Evolutionary conservation across 1,140 invertebrate genomes (phyloP).

Genomic region (Batillaria attramentaria): DNA sequence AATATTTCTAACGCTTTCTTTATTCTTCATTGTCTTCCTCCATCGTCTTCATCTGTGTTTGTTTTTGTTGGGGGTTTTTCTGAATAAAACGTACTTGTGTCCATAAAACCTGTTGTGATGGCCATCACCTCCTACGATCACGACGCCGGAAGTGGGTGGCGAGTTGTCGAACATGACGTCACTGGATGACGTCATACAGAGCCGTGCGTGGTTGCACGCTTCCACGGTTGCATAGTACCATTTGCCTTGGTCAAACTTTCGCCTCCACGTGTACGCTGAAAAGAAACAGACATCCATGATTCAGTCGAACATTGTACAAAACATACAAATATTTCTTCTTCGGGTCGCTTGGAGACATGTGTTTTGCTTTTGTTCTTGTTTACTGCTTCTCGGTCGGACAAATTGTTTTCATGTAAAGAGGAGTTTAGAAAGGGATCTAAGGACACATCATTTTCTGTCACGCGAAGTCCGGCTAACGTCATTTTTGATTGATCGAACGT

Average conservation of each 20-base stretch:
- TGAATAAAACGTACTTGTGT: slow-evolving; percentile 31
- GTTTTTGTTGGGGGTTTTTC: no score
- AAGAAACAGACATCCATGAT: background rate
- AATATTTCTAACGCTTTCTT: no score
- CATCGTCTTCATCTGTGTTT: no score
- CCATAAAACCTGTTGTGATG: slow-evolving; percentile 32
- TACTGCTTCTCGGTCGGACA: no score
- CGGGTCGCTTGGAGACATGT: background rate
- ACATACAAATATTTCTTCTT: background rate
- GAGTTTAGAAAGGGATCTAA: no score
- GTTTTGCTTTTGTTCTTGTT: no score
- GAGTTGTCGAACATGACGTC: slow-evolving; percentile 45
- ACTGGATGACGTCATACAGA: slow-evolving; percentile 41
- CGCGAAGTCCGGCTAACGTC: slow-evolving; percentile 32
- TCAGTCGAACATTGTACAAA: background rate
- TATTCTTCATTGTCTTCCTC: no score
- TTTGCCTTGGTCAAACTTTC: slow-evolving; percentile 25
- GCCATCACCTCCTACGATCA: slow-evolving; percentile 23
- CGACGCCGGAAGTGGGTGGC: slow-evolving; percentile 41
- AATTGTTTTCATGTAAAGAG: no score
- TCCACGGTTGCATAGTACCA: slow-evolving; percentile 39
- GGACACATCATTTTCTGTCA: slow-evolving; percentile 9
- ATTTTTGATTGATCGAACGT: slow-evolving; percentile 44
- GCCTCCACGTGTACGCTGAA: slow-evolving; percentile 20
- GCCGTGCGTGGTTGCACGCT: slow-evolving; percentile 45